These are phyloP conservation scores for Sebastes kiyomatsui DNA, from an alignment of 2,797 vertebrate species.

Conservation along the genomic window DNA sequence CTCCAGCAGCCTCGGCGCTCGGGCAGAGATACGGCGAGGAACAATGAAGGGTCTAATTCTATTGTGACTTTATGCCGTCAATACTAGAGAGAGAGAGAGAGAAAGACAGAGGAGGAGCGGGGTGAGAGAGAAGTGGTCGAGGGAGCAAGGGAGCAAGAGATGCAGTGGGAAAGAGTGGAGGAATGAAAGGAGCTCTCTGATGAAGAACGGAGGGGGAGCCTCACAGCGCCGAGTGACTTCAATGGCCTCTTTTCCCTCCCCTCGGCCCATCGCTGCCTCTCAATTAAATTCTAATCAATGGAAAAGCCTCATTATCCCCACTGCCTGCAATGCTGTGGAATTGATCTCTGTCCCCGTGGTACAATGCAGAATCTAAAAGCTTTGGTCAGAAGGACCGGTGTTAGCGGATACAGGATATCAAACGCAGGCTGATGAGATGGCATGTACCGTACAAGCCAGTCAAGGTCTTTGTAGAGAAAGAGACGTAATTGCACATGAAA, in stretches of 20 bases:
- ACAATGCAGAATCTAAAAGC: conserved; percentile 58
- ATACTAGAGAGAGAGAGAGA: background rate
- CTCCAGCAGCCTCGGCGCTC: conserved; percentile 1
- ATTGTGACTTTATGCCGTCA: conserved; percentile 15
- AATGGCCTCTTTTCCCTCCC: conserved; percentile 57
- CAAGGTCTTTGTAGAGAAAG: background rate
- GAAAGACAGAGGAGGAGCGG: background rate
- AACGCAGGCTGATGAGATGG: conserved; percentile 2
- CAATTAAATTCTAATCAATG: conserved; percentile 79
- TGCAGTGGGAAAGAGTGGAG: background rate
- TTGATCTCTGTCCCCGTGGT: conserved; percentile 68
- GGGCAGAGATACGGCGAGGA: background rate
- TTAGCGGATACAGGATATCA: conserved; percentile 2
- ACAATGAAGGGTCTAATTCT: conserved; percentile 32
- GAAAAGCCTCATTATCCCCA: conserved; percentile 75
- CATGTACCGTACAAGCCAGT: background rate
- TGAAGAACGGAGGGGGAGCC: conserved; percentile 23
- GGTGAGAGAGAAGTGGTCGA: background rate
- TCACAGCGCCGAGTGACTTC: conserved; percentile 46
- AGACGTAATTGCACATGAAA: background rate
- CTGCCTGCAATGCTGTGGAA: conserved; percentile 65
- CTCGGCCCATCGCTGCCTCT: conserved; percentile 63
- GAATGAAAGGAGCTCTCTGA: conserved; percentile 25
- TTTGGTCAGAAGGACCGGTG: conserved; percentile 6
- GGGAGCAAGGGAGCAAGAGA: background rate